These are phyloP conservation scores for Myotis yumanensis DNA, from an alignment of 2,113 vertebrate genomes.

Conservation along the genomic window DNA sequence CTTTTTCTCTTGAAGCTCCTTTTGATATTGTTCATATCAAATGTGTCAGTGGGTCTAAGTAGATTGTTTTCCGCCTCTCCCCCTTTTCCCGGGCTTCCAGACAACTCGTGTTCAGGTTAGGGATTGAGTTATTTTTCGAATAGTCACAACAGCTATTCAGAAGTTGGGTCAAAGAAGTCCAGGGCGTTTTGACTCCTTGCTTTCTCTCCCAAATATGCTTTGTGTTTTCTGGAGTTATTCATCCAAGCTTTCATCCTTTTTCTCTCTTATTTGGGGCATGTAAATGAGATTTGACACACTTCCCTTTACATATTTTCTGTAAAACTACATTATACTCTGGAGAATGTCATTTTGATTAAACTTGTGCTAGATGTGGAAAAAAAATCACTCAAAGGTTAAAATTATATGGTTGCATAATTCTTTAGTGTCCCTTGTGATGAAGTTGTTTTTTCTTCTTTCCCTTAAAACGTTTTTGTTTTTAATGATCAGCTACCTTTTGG, in stretches of 20 bases:
- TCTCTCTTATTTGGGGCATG: not conserved
- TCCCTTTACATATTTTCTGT: not conserved
- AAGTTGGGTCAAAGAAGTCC: not conserved
- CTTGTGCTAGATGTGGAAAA: not conserved
- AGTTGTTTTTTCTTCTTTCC: not conserved
- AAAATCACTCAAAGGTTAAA: conserved; percentile 28
- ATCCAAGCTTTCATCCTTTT: not conserved
- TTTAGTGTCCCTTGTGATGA: not conserved
- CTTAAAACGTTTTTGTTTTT: not conserved
- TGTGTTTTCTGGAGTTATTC: not conserved
- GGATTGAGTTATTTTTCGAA: not conserved
- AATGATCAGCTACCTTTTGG: not conserved
- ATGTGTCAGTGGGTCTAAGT: not conserved
- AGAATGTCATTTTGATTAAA: not conserved
- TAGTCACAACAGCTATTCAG: not conserved
- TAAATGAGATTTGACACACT: conserved; percentile 7
- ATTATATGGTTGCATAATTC: not conserved
- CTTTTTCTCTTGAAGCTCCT: not conserved
- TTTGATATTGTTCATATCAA: not conserved
- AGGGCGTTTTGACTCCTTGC: not conserved
- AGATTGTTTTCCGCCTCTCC: not conserved
- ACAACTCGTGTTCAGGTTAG: not conserved
- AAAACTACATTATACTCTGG: not conserved
- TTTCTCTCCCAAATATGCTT: not conserved
- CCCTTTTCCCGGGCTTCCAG: not conserved